These are phyloP conservation scores for Neodiprion lecontei DNA, from an alignment of 1,140 invertebrate genomes.

Conservation along the genomic window DNA sequence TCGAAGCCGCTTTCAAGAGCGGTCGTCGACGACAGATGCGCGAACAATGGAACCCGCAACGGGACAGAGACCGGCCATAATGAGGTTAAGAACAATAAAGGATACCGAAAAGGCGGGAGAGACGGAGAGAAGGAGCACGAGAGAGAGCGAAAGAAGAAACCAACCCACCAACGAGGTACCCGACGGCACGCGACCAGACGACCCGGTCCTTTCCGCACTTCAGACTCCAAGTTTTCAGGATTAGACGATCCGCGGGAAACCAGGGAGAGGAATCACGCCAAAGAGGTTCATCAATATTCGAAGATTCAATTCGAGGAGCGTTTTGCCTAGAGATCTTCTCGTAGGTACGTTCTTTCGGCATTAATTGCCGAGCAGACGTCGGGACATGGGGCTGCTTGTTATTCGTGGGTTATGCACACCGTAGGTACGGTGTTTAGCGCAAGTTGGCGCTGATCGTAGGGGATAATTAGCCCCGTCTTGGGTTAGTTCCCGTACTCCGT, in stretches of 20 bases:
- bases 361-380: no score
- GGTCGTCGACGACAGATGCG: not conserved
- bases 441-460: not conserved
- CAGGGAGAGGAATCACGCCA: no score
- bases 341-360: no score
- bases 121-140: not conserved
- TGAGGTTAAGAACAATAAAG: not conserved
- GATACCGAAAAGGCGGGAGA: not conserved
- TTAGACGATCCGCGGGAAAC: no score
- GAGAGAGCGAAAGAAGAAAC: not conserved
- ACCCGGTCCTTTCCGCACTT: no score
- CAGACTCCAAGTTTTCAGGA: no score
- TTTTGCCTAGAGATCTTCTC: no score
- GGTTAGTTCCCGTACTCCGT: not conserved
- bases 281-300: no score
- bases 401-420: no score
- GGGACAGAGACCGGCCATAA: slow-evolving; percentile 4
- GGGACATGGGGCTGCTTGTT: no score
- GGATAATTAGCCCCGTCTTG: not conserved
- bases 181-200: not conserved
- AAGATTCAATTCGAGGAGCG: no score
- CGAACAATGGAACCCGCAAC: slow-evolving; percentile 1
- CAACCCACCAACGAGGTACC: not conserved
- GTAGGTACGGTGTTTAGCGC: no score
- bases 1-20: not conserved